Evolutionary conservation across 2,113 vertebrate genomes (phyloP), one percentile per base, ranked within the genome.

Genomic region (Spermophilus dauricus): DNA sequence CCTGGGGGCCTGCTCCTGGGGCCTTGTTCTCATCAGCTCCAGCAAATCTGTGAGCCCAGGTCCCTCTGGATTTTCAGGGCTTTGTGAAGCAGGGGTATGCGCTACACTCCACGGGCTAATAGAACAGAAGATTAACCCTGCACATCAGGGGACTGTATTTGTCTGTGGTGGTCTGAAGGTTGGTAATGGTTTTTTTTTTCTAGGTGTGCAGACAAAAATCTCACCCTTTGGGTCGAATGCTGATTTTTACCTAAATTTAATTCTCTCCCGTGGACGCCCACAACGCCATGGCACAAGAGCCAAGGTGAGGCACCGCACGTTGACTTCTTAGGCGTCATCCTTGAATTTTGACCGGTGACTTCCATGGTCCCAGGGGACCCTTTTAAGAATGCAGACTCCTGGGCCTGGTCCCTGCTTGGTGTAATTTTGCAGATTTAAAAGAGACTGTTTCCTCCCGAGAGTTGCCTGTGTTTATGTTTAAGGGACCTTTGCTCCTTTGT

Each of bases 401-500:
- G 3, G 63, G 53, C 61, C 80, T 20, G 30, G 53, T 7, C 34
- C 65, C 30, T 28, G 1, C 42, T 7, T 32, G n/a, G 32, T 91
- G 42, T 96, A 83, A 77, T 67, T 87, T 76, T 86, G 80, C 73
- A 51, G 45, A 67, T 73, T 61, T 61, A n/a, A 89, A 72, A 67
- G 37, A 76, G 80, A 12, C 34, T 82, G 13, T 81, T 95, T 80
- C 77, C 61, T 89, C 24, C 30, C 30, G 78, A 78, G 88, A 78
- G 69, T 67, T 37, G 37, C 80, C 95, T 75, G 53, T 90, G 95
- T 95, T 95, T 94, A 87, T 97, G 72, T 95, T 96, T 69, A 81
- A 84, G 84, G 94, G 95, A 87, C 51, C 85, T 96, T 96, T 94
- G 70, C 81, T 96, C 76, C 81, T 97, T 96, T 96, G 97, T 96